A percentile compares a stretch with the other conserved stretches of the same genome.
Evolutionary conservation across 1,140 invertebrate species (phyloP).

Genomic region (Aphis gossypii): DNA sequence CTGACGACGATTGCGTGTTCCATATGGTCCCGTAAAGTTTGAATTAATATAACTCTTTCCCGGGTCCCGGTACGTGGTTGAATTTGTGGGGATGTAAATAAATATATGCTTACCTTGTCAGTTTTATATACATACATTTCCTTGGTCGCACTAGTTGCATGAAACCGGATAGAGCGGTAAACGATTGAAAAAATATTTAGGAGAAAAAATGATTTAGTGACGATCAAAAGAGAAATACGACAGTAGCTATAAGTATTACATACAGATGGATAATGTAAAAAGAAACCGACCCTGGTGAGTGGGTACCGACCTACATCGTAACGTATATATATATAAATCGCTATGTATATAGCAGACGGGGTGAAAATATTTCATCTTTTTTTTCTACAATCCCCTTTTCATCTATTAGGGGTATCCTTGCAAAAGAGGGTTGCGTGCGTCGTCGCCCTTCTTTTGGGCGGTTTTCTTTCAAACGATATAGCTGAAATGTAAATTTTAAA

Average conservation of each 20-base stretch:
- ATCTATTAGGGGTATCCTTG: background rate
- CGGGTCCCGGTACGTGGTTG: background rate
- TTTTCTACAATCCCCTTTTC: background rate
- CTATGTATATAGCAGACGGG: background rate
- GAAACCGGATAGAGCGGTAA: slow-evolving; percentile 21
- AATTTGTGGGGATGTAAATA: background rate
- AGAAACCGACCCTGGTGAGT: background rate
- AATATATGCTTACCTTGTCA: slow-evolving; percentile 3
- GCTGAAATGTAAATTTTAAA: slow-evolving; percentile 35
- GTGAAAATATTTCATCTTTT: slow-evolving; percentile 26
- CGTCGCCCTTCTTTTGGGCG: background rate
- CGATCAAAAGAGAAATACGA: slow-evolving; percentile 44
- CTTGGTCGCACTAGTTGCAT: background rate
- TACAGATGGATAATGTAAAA: slow-evolving; percentile 23
- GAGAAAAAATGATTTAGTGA: slow-evolving; percentile 27
- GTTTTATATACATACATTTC: background rate
- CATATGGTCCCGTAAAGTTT: background rate
- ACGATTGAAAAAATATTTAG: background rate
- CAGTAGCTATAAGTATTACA: background rate
- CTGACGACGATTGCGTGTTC: background rate
- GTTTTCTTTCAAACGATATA: background rate
- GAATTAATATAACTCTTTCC: background rate
- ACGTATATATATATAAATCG: background rate
- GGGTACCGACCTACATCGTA: background rate
- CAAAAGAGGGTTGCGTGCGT: background rate